Percentiles rank a stretch among this genome's conserved stretches.
phyloP scores from a whole-genome alignment of 2,113 vertebrate genomes.

The Hipposideros armiger region DNA sequence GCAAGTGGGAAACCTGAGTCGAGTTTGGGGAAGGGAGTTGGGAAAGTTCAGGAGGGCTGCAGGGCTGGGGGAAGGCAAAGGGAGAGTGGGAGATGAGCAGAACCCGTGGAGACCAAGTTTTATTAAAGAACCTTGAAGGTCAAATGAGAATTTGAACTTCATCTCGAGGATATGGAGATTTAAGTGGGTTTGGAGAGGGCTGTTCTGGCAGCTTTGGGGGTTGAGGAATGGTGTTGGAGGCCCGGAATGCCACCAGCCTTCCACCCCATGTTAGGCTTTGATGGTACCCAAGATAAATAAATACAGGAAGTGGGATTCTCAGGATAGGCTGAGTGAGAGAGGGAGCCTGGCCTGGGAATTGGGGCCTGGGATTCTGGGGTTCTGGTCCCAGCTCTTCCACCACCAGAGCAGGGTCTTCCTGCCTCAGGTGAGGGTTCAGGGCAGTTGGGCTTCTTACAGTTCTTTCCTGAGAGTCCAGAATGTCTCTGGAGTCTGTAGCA shows the following conservation, averaged over 20 bases:
- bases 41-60: neutral
- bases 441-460: neutral
- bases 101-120: neutral
- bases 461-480: neutral
- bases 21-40: neutral
- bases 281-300: neutral
- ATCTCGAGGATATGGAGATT: neutral
- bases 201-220: neutral
- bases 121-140: neutral
- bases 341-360: neutral
- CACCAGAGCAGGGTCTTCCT: neutral
- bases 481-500: neutral
- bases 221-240: fast-evolving
- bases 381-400: neutral
- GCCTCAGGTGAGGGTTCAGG: neutral
- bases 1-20: neutral
- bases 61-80: neutral
- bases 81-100: neutral
- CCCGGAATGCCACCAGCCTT: neutral
- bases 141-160: slow-evolving; percentile 1
- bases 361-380: neutral
- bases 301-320: neutral
- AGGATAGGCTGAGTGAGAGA: neutral
- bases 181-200: neutral
- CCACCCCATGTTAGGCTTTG: neutral